These are phyloP conservation scores for Dermochelys coriacea DNA, from an alignment of 2,797 vertebrate species.

Conservation along the genomic window DNA sequence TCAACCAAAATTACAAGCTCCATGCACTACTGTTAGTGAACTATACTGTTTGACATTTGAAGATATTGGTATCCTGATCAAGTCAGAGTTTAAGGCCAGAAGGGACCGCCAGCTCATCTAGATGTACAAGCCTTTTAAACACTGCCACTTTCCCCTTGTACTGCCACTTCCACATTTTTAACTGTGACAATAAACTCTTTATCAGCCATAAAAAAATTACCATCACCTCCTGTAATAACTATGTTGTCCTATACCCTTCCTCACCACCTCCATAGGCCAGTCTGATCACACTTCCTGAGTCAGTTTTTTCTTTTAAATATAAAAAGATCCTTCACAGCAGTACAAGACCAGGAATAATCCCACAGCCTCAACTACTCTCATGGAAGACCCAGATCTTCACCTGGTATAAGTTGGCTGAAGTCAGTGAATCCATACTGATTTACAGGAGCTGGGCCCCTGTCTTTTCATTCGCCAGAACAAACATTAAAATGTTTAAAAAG, in stretches of 20 bases:
- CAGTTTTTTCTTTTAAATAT: background rate
- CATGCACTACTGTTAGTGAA: background rate
- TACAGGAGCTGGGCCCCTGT: background rate
- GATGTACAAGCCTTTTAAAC: background rate
- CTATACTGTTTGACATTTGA: background rate
- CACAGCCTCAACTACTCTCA: background rate
- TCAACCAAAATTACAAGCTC: background rate
- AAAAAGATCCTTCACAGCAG: background rate
- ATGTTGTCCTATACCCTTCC: background rate
- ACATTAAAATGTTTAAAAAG: background rate
- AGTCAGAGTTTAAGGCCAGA: background rate
- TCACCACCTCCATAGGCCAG: background rate
- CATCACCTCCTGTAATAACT: background rate
- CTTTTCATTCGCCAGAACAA: background rate
- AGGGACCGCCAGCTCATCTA: background rate
- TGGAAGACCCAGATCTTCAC: background rate
- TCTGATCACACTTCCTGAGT: background rate
- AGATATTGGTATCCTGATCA: background rate
- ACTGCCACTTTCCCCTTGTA: background rate
- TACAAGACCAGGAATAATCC: background rate
- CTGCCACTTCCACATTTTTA: background rate
- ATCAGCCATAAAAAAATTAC: background rate
- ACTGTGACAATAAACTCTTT: background rate
- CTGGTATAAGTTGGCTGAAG: background rate
- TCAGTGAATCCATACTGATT: background rate